Percentiles rank a stretch among this genome's conserved stretches.
Evolutionary conservation across 2,888 invertebrate species (phyloP).

Genomic region (Lampropteryx suffumata): DNA sequence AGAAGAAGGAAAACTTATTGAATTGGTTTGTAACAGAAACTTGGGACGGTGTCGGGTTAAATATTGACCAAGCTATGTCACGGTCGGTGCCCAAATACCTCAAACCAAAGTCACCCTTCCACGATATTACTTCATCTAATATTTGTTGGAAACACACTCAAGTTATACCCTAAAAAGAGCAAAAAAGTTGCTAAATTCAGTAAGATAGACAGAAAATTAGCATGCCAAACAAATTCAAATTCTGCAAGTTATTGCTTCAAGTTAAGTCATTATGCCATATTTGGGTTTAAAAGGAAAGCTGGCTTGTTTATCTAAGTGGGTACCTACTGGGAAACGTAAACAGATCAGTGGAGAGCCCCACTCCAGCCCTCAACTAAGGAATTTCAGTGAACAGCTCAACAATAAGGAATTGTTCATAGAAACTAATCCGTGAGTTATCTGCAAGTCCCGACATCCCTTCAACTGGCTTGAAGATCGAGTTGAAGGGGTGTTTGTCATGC

Average conservation of each 20-base stretch:
- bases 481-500: slow-evolving; percentile 48
- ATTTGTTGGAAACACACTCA: slow-evolving; percentile 1
- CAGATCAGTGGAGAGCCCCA: slow-evolving; percentile 25
- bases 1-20: slow-evolving; percentile 53
- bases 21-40: slow-evolving; percentile 58
- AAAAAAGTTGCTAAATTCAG: slow-evolving; percentile 18
- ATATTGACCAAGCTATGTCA: slow-evolving; percentile 46
- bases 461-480: slow-evolving; percentile 47
- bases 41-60: slow-evolving; percentile 51
- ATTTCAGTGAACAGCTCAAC: slow-evolving; percentile 45
- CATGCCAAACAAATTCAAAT: slow-evolving; percentile 30
- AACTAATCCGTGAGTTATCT: slow-evolving; percentile 62
- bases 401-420: slow-evolving; percentile 47
- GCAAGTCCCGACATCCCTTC: slow-evolving; percentile 40
- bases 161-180: neutral
- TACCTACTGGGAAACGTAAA: slow-evolving; percentile 15
- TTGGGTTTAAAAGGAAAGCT: slow-evolving; percentile 22
- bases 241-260: slow-evolving; percentile 20
- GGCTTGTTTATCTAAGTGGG: slow-evolving; percentile 10
- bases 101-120: slow-evolving; percentile 23
- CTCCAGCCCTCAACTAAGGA: slow-evolving; percentile 37
- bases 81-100: slow-evolving; percentile 31
- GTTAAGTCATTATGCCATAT: slow-evolving; percentile 24
- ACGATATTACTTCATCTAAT: slow-evolving; percentile 7
- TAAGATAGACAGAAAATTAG: slow-evolving; percentile 20